These are phyloP conservation scores for Lutraria rhynchaena DNA, from an alignment of 1,140 invertebrate species.

Conservation along the genomic window DNA sequence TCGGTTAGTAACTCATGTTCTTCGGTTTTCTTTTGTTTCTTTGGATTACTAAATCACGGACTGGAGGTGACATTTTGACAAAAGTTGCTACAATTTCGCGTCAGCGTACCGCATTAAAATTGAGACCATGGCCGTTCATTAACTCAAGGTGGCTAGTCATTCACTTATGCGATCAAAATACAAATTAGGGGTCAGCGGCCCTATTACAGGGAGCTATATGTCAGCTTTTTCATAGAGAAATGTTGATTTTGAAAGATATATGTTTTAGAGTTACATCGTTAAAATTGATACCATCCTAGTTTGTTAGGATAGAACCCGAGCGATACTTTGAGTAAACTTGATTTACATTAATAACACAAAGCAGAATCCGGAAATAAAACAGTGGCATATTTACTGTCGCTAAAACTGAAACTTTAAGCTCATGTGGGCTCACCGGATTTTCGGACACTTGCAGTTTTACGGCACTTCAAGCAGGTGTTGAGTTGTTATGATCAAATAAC, in stretches of 20 bases:
- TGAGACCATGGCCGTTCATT: neutral
- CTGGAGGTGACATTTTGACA: neutral
- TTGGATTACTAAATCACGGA: slow-evolving; percentile 27
- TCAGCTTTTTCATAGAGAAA: slow-evolving; percentile 11
- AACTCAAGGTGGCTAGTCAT: slow-evolving; percentile 38
- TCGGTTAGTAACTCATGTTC: neutral
- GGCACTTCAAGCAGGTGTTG: too few species aligned
- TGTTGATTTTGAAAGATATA: slow-evolving; percentile 46
- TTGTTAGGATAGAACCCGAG: too few species aligned
- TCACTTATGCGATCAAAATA: slow-evolving; percentile 16
- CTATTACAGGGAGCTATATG: slow-evolving; percentile 16
- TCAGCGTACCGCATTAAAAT: slow-evolving; percentile 5
- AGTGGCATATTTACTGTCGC: too few species aligned
- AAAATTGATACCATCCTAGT: slow-evolving; percentile 15
- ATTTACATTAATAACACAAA: too few species aligned
- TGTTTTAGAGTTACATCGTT: slow-evolving; percentile 34
- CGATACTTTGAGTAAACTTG: too few species aligned
- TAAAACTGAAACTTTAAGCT: too few species aligned
- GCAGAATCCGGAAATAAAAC: too few species aligned
- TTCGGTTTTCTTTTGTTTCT: slow-evolving; percentile 6
- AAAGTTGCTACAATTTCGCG: slow-evolving; percentile 4
- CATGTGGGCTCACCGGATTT: too few species aligned
- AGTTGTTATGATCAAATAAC: too few species aligned
- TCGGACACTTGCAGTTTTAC: too few species aligned
- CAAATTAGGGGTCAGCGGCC: slow-evolving; percentile 46